Evolutionary conservation across 2,797 vertebrate species (phyloP).

Genomic region (Platyrinchus mystaceus): DNA sequence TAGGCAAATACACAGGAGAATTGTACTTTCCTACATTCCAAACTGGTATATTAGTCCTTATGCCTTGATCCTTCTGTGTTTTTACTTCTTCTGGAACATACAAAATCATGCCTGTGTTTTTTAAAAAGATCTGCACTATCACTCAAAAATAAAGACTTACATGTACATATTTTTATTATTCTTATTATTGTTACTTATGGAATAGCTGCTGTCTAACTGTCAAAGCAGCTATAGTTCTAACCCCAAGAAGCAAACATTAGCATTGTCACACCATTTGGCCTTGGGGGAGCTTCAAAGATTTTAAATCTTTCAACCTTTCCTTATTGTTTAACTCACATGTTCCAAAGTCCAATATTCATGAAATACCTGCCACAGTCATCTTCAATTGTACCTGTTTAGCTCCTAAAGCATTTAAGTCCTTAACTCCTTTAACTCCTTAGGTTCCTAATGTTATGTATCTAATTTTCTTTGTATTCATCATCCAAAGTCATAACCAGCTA

Average conservation of each 20-base stretch:
- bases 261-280: neutral
- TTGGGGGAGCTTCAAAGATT: neutral
- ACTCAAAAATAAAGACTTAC: neutral
- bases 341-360: neutral
- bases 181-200: neutral
- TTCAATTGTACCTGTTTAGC: neutral
- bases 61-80: neutral
- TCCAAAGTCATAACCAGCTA: neutral
- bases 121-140: neutral
- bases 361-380: neutral
- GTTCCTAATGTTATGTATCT: neutral
- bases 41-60: neutral
- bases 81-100: neutral
- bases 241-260: neutral
- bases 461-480: neutral
- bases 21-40: neutral
- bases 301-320: neutral
- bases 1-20: neutral
- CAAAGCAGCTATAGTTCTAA: neutral
- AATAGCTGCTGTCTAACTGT: neutral
- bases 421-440: neutral
- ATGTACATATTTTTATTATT: neutral
- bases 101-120: fast-evolving
- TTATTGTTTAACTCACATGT: neutral
- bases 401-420: neutral